A percentile compares a stretch with the other conserved stretches of the same genome.
Conservation (phyloP, 2,888 invertebrate species). For the Drosophila fungiperda region DNA sequence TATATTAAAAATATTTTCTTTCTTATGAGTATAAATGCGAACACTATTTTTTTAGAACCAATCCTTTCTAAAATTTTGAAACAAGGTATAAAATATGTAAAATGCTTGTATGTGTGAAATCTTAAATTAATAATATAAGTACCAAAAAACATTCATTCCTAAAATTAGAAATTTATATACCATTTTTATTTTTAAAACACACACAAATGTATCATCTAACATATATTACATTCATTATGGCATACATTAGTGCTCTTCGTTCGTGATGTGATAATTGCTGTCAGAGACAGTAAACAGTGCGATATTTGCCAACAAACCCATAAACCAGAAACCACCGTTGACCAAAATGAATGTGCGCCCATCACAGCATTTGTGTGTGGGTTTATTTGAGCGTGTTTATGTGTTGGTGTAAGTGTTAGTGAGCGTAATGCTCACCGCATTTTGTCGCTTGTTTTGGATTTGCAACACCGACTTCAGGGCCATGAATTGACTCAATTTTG, state of each 20-base stretch:
- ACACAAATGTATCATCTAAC: neutral
- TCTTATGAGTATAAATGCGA: neutral
- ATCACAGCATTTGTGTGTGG: slow-evolving; percentile 5
- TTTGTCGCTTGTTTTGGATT: slow-evolving; percentile 40
- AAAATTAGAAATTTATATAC: neutral
- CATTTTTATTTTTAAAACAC: neutral
- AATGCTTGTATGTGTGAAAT: neutral
- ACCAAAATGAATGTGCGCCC: slow-evolving; percentile 19
- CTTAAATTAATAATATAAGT: neutral
- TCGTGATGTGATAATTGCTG: slow-evolving; percentile 55
- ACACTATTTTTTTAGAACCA: neutral
- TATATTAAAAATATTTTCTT: neutral
- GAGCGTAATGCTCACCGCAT: slow-evolving; percentile 46
- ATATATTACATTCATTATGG: neutral
- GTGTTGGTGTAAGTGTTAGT: slow-evolving; percentile 3
- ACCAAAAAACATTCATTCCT: neutral
- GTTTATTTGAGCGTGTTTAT: neutral
- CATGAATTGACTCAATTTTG: slow-evolving; percentile 62
- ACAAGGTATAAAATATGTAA: neutral
- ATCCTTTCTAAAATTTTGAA: neutral
- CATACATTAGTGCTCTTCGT: neutral
- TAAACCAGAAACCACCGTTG: slow-evolving; percentile 61
- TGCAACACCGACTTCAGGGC: slow-evolving; percentile 25
- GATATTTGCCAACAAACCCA: slow-evolving; percentile 4
- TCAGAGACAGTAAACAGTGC: slow-evolving; percentile 47